Base-by-base conservation (phyloP, 2,113 vertebrate genomes). In the Smithornis capensis region DNA sequence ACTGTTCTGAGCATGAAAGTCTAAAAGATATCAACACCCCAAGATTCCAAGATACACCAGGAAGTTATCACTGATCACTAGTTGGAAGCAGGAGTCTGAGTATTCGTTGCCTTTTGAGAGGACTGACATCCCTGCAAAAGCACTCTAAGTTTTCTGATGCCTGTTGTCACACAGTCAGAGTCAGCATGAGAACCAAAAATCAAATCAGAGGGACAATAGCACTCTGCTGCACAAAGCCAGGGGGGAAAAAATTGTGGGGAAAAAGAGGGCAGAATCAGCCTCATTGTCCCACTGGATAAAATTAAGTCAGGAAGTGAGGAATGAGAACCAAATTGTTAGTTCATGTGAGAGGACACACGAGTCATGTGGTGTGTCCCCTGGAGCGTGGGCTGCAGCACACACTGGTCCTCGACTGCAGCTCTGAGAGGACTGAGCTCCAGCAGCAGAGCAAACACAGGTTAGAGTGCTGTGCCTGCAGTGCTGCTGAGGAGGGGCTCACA, bases 261-360 rank as follows among this genome's bases (percentile, higher is more conserved):
- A 22, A 37, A 53, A 38, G 16, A 7, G 16, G 24, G 21, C 16
- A 53, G 17, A 38, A 56, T 56, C 49, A 44, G 29, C 19, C 53
- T 87, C 33, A 6, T 62, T 60, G 28, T 79, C 65, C 52, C 69
- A 84, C 47, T 89, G 49, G 29, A 91, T 59, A 82, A 92, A 94
- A 84, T 78, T 22, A 83, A 24, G 29, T 69, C 70, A 89, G 33
- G 40, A 82, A 83, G n/a, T 8, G 1, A 89, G 23, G 57, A 87
- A 78, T n/a, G 23, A 87, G 53, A 78, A 76, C n/a, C 19, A 84
- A 84, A 82, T 76, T 0, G 0, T 28, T 44, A 60, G 33, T 37
- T 84, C 44, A 25, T 63, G 76, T 60, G 77, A 82, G 49, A 94
- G 44, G 31, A 68, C 33, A 38, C 37, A 23, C 10, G 8, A 17